Evolutionary conservation across 2,888 invertebrate species (phyloP).

Genomic region (Perizoma affinitatum): DNA sequence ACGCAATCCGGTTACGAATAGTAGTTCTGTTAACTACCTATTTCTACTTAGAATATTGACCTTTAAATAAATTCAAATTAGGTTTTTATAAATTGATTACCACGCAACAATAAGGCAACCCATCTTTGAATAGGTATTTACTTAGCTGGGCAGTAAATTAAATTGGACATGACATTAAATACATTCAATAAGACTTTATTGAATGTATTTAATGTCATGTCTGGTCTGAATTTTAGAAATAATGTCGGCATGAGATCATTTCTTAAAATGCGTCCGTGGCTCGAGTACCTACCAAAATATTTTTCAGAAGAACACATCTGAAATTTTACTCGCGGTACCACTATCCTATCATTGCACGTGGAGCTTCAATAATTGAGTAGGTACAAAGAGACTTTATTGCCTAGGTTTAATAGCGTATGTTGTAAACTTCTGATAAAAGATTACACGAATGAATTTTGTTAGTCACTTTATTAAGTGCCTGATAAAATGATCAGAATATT

Average conservation of each 20-base stretch:
- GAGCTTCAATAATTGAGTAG: neutral
- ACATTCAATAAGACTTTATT: slow-evolving; percentile 21
- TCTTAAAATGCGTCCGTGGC: slow-evolving; percentile 41
- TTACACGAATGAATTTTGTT: slow-evolving; percentile 13
- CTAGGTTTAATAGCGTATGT: neutral
- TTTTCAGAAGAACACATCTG: too few species aligned
- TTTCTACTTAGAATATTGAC: too few species aligned
- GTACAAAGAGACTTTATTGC: neutral
- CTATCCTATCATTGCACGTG: slow-evolving; percentile 1
- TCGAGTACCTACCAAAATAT: too few species aligned
- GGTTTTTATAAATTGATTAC: too few species aligned
- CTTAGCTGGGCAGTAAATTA: slow-evolving; percentile 12
- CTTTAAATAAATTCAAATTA: too few species aligned
- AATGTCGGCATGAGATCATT: slow-evolving; percentile 65
- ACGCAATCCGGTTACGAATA: too few species aligned
- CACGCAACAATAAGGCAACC: slow-evolving; percentile 2
- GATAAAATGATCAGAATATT: slow-evolving; percentile 14
- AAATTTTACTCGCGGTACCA: too few species aligned
- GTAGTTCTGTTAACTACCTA: too few species aligned
- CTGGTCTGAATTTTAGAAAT: slow-evolving; percentile 31
- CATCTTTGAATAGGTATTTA: neutral
- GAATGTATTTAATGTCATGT: slow-evolving; percentile 53
- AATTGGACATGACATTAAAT: slow-evolving; percentile 11
- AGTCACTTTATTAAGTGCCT: slow-evolving; percentile 12
- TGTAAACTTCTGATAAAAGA: slow-evolving; percentile 15